Percentiles rank a stretch among this genome's conserved stretches.
These are phyloP conservation scores for Ligdia adustata DNA, from an alignment of 2,888 invertebrate species.

Conservation along the genomic window DNA sequence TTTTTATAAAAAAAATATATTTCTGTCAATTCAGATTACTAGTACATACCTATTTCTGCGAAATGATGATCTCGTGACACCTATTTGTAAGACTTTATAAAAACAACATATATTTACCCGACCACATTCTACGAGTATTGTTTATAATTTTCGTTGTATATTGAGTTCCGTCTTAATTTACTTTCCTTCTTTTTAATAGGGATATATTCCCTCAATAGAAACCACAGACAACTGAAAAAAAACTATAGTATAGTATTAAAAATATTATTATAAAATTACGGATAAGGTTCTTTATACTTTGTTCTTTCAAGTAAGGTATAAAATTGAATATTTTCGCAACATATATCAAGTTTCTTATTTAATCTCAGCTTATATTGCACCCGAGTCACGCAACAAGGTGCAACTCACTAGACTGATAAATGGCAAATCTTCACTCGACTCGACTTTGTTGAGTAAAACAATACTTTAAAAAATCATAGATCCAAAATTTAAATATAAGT, in stretches of 20 bases:
- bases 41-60: background rate
- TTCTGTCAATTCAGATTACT: background rate
- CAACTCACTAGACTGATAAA: conserved; percentile 33
- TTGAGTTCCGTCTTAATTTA: too few species aligned
- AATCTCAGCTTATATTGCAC: conserved; percentile 31
- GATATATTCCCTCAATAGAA: too few species aligned
- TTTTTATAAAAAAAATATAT: background rate
- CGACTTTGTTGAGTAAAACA: conserved; percentile 21
- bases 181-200: too few species aligned
- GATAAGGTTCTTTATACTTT: background rate
- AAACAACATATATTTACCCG: background rate
- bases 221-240: too few species aligned
- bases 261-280: background rate
- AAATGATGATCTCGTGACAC: too few species aligned
- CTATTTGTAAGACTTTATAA: background rate
- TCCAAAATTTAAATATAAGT: too few species aligned
- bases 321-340: conserved; percentile 28
- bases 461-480: too few species aligned
- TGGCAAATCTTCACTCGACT: conserved; percentile 25
- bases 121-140: background rate
- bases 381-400: conserved; percentile 30
- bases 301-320: conserved; percentile 21
- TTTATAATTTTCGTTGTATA: too few species aligned
- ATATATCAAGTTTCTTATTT: conserved; percentile 31
- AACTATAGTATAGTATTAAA: background rate